Conservation (phyloP, 2,113 vertebrate species). For the Smithornis capensis region DNA sequence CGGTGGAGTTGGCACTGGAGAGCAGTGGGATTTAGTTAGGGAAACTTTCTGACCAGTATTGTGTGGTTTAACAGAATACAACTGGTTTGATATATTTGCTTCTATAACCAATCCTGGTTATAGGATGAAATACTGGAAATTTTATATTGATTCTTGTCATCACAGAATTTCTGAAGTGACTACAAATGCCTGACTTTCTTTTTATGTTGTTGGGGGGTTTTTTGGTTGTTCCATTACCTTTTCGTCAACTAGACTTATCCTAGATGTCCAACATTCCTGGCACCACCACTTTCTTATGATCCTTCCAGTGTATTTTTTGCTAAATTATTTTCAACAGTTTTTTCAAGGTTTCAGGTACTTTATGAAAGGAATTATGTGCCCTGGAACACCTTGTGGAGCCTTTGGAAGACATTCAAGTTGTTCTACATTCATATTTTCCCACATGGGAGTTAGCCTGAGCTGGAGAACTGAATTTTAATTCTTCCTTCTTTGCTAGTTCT, state of each 20-base stretch:
- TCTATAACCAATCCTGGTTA: background rate
- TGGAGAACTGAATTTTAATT: background rate
- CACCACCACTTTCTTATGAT: background rate
- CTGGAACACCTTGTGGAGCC: accelerated
- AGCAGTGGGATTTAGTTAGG: background rate
- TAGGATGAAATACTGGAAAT: background rate
- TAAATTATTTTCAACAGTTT: background rate
- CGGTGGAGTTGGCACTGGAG: background rate
- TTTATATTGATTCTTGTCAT: background rate
- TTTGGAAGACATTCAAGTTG: background rate
- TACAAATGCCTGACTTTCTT: background rate
- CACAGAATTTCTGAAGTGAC: background rate
- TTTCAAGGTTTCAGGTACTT: background rate
- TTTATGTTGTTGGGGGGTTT: background rate
- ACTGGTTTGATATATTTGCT: background rate
- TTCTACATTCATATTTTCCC: accelerated
- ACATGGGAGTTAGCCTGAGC: background rate
- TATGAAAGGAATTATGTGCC: background rate
- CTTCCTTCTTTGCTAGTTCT: background rate
- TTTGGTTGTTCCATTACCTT: background rate
- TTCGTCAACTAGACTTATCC: background rate
- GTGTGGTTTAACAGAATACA: background rate
- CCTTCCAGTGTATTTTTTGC: background rate
- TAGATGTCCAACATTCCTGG: background rate
- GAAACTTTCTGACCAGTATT: background rate